Percentiles rank a stretch among this genome's conserved stretches.
These are phyloP conservation scores for Stomatorhinus ivindoensis DNA, from an alignment of 2,113 vertebrate species.

Conservation along the genomic window DNA sequence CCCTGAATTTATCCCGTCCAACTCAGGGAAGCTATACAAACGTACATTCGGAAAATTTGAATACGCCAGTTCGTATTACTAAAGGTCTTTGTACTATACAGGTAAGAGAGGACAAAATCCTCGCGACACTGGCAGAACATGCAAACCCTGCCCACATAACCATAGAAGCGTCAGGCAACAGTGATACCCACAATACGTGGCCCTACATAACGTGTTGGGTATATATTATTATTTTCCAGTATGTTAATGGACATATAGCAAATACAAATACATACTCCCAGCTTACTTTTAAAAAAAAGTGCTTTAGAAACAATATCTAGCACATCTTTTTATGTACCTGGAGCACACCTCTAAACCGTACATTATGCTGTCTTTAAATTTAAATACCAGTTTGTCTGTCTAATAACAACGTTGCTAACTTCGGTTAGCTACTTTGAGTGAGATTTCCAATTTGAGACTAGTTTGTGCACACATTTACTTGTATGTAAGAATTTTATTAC, in stretches of 20 bases:
- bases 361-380: not conserved
- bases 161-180: not conserved
- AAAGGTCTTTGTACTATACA: not conserved
- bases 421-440: too few species aligned
- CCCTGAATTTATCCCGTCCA: not conserved
- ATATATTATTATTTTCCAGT: not conserved
- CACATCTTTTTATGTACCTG: not conserved
- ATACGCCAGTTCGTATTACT: not conserved
- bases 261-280: not conserved
- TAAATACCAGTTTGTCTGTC: not conserved
- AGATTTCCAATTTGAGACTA: too few species aligned
- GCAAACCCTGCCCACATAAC: not conserved
- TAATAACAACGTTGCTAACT: too few species aligned
- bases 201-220: not conserved
- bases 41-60: not conserved
- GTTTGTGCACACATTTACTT: too few species aligned
- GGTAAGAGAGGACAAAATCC: not conserved
- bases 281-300: not conserved
- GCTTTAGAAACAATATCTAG: not conserved
- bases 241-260: not conserved
- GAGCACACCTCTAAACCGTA: not conserved
- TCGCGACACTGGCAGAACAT: not conserved
- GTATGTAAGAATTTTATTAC: too few species aligned
- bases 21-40: not conserved
- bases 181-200: not conserved